Evolutionary conservation across 1,140 invertebrate species (phyloP), one percentile per base, ranked within the genome.

Genomic region (Mylabris phalerata): DNA sequence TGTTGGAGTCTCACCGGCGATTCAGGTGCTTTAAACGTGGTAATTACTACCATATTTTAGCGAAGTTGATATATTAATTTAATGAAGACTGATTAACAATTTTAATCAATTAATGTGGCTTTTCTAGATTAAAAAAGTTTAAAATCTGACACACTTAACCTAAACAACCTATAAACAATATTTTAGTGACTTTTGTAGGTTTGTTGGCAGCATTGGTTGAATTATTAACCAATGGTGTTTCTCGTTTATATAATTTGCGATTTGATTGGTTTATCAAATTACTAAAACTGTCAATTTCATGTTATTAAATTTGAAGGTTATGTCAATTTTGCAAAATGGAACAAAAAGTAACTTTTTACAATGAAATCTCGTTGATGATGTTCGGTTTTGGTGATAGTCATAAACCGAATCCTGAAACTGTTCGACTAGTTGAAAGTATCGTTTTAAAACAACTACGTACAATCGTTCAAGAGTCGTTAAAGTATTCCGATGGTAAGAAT

Each of bases 301-400:
- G 19, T 2, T 1, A 32, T 5, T 7, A 32, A 32, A 32, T 32
- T 32, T 57, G 19, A 42, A 58, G 47, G 46, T 55, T 55, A 32
- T 32, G 32, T 32, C 0, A 32, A 5, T 32, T 4, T 32, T 13
- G 9, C 13, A 40, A 52, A 59, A 67, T 65, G 65, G 65, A 65
- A 10, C 59, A 62, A 61, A 63, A 68, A 52, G 59, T 71, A 26
- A 64, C 77, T 38, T 80, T 76, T 67, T 77, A 74, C 62, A 78
- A 79, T 68, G 82, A 85, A 69, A 84, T 86, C 60, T 83, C 82
- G 13, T 76, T 80, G 57, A 86, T 86, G 83, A 84, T 86, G 85
- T 82, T 83, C 71, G 84, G 84, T 13, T 84, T 87, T 70, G 86
- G 86, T n/a, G 86, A 87, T 65, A 82, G 82, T 69, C 76, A 79